A percentile compares a stretch with the other conserved stretches of the same genome.
phyloP scores from a whole-genome alignment of 2,113 vertebrate genomes.

The Prunella fulvescens region DNA sequence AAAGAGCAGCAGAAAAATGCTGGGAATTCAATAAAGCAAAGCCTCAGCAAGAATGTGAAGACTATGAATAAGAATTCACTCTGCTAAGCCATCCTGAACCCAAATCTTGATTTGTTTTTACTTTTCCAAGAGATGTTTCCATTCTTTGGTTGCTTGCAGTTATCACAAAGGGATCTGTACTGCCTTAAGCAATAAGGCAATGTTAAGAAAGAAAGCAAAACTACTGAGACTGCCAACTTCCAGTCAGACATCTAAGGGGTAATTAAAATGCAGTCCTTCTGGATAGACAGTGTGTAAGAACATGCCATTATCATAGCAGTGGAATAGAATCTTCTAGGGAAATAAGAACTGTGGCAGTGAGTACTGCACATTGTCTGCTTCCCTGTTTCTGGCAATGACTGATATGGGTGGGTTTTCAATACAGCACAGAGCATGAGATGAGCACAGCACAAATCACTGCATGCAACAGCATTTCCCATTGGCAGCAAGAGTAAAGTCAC shows the following conservation, averaged over 20 bases:
- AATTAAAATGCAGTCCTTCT: constrained; percentile 33
- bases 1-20: background rate
- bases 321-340: background rate
- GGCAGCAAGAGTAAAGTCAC: background rate
- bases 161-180: background rate
- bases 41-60: constrained; percentile 33
- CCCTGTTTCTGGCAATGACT: background rate
- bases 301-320: background rate
- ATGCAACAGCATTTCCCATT: background rate
- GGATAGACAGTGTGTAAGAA: background rate
- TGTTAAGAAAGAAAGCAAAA: constrained; percentile 21
- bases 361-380: background rate
- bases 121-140: constrained; percentile 59
- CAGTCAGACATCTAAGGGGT: background rate
- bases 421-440: background rate
- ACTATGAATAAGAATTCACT: constrained; percentile 1
- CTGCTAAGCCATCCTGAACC: background rate
- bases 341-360: background rate
- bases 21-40: background rate
- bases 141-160: background rate
- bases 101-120: constrained; percentile 13
- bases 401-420: background rate
- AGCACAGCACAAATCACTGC: background rate
- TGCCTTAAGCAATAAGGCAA: constrained; percentile 3
- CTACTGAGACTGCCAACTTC: background rate